Base-by-base conservation (phyloP, 2,113 vertebrate species). In the Campylomormyrus tamandua region DNA sequence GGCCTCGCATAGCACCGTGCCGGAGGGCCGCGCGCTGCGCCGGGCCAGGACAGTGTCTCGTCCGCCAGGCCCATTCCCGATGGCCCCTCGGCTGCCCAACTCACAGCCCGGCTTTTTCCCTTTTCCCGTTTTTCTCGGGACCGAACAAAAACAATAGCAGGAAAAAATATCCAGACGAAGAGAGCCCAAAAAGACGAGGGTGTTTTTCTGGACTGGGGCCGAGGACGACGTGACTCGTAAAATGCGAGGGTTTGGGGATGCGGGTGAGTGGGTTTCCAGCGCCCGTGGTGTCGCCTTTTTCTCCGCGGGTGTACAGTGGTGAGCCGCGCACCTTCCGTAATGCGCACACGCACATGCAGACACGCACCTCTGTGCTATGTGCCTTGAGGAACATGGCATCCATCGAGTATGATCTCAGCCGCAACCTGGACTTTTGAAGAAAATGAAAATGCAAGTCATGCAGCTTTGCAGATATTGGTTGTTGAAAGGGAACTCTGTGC, bases 1-100 rank as follows among this genome's bases (percentile, higher is more conserved):
- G 95, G 94, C 93, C 94, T 96, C 97, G 96, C 96, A 96, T 96
- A 96, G 96, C 93, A 95, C 96, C 8, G 94, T 94, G 92, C 93
- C 94, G 94, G 94, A 95, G 94, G 92, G 93, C 92, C 91, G 95
- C 95, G 90, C 92, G 95, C 95, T 94, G 90, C 92, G 95, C 95
- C 95, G 96, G 52, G 95, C 95, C 93, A n/a, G 42, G 83, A 84
- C 42, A 11, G 80, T 21, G 6, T 45, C 74, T 42, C 35, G 13
- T 80, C 74, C 74, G 0, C 80, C 80, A 6, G 39, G 42, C 17
- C 19, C 45, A 1, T 48, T 84, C 19, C 42, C 21, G 21, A 84
- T 84, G 83, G 83, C 83, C 45, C 83, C 45, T 10, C 83, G 9
- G 83, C 21, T 9, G 1, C 83, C 45, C 19, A 45, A 17, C 83